phyloP scores from a whole-genome alignment of 2,797 vertebrate species.

The Ctenochaetus hawaiiensis region DNA sequence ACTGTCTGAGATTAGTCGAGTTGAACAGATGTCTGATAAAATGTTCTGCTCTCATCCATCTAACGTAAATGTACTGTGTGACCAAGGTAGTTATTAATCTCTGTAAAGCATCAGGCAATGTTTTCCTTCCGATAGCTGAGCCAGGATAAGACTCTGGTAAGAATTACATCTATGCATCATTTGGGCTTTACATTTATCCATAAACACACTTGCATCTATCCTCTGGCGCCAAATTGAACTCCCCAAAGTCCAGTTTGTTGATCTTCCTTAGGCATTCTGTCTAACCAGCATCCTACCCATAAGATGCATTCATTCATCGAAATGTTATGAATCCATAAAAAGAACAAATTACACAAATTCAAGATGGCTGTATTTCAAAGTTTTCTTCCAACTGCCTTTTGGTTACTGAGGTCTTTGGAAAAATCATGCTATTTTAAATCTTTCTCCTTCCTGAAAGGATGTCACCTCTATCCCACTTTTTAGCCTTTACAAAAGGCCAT shows the following conservation, averaged over 20 bases:
- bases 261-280: conserved; percentile 26
- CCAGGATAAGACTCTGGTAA: conserved; percentile 48
- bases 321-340: conserved; percentile 39
- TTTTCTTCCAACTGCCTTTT: conserved; percentile 56
- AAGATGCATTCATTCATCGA: conserved; percentile 37
- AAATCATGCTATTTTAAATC: conserved; percentile 76
- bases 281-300: conserved; percentile 57
- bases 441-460: conserved; percentile 66
- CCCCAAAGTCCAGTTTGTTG: conserved; percentile 41
- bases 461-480: conserved; percentile 61
- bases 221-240: conserved; percentile 44
- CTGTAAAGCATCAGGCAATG: conserved; percentile 50
- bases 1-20: conserved; percentile 62
- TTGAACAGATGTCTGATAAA: conserved; percentile 78
- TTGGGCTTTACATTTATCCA: conserved; percentile 38
- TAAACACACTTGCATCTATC: conserved; percentile 41
- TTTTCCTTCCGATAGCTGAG: conserved; percentile 53
- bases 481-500: conserved; percentile 65
- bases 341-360: conserved; percentile 53
- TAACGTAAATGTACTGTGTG: conserved; percentile 61
- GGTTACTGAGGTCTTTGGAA: conserved; percentile 59
- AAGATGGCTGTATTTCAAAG: conserved; percentile 64
- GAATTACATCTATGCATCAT: conserved; percentile 47
- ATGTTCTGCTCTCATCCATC: conserved; percentile 67
- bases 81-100: conserved; percentile 71